Evolutionary conservation across 2,113 vertebrate genomes (phyloP), one percentile per base, ranked within the genome.

Genomic region (Nycticryphes semicollaris): DNA sequence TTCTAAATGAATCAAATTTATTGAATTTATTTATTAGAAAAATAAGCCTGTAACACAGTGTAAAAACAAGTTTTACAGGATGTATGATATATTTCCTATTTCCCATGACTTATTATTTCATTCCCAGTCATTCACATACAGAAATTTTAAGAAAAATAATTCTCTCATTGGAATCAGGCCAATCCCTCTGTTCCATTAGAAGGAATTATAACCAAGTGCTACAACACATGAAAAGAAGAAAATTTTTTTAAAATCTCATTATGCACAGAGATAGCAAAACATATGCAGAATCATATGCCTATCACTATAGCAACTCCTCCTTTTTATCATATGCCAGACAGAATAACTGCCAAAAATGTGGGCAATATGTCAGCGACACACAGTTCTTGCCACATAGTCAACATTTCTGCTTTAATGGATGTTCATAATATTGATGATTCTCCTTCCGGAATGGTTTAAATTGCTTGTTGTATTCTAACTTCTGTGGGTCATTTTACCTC

Each of bases 251-350:
- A 79, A 89, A 84, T 69, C 57, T 86, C 70, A 59, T 94, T 79
- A 78, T 73, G 28, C 45, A 53, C 1, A 48, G 33, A 81, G 60
- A 77, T 43, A 70, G 33, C 43, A 69, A 33, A 81, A 94, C 15
- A 7, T 53, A 73, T 63, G 54, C 31, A 75, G 64, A 60, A 64
- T 81, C 73, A 87, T 14, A 68, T 45, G 39, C 56, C 80, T 79
- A 48, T 92, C 69, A 73, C 84, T 95, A 93, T 62, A 92, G 86
- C 74, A 96, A 91, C 84, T 78, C 66, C 51, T 93, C 73, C 67
- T 89, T 92, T 94, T 87, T 60, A 68, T 91, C 80, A 35, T 4
- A 78, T 50, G 85, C 53, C 5, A 92, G 12, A 78, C 48, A 86
- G 83, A 78, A 45, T 7, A 88, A 84, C 79, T 90, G 88, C 92